These are phyloP conservation scores for Drosophila tristis DNA, from an alignment of 1,140 invertebrate genomes.

Conservation along the genomic window DNA sequence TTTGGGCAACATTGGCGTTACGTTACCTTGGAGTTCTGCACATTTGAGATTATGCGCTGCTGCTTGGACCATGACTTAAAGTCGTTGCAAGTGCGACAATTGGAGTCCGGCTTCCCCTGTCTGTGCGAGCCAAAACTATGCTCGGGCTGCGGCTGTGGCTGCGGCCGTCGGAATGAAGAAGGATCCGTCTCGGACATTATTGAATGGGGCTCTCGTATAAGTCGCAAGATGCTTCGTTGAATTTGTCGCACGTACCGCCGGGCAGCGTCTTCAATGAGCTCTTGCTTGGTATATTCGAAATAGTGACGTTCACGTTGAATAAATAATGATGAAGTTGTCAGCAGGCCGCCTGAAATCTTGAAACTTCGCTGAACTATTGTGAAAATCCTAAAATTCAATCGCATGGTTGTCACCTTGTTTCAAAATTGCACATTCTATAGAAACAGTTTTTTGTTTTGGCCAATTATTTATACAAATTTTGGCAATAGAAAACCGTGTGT, in stretches of 20 bases:
- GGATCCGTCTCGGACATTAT: conserved; percentile 54
- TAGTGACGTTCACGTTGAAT: conserved; percentile 51
- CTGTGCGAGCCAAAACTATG: conserved; percentile 9
- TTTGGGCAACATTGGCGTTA: background rate
- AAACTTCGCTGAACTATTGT: conserved; percentile 58
- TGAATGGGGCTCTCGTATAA: conserved; percentile 56
- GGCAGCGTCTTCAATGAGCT: conserved; percentile 49
- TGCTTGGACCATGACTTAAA: conserved; percentile 90
- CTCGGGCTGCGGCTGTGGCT: background rate
- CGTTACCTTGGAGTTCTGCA: conserved; percentile 76
- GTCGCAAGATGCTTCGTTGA: conserved; percentile 54
- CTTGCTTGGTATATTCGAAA: conserved; percentile 20
- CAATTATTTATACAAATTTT: background rate
- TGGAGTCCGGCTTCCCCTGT: conserved; percentile 62
- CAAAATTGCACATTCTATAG: conserved; percentile 31
- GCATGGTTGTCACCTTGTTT: conserved; percentile 59
- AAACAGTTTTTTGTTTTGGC: conserved; percentile 1
- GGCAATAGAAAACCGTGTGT: background rate
- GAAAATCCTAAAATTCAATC: conserved; percentile 58
- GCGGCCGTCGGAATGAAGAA: conserved; percentile 21
- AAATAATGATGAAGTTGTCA: conserved; percentile 20
- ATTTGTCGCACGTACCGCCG: conserved; percentile 58
- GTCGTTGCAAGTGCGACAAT: conserved; percentile 89
- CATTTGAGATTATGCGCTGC: conserved; percentile 85
- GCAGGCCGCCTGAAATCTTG: conserved; percentile 32